phyloP scores from a whole-genome alignment of 1,140 invertebrate species.

The Heliconius nattereri region DNA sequence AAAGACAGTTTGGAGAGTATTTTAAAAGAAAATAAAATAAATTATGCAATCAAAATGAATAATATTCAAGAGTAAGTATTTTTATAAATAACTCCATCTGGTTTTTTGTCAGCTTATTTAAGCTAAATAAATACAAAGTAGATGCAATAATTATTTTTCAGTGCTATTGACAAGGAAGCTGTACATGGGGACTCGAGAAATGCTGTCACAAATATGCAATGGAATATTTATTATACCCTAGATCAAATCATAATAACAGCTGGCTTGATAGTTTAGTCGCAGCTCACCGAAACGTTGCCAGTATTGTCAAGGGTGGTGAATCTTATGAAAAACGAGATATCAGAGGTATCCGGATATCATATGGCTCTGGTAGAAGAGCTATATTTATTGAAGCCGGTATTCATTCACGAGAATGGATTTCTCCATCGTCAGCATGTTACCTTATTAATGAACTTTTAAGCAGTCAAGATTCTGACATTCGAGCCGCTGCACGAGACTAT shows the following conservation, averaged over 20 bases:
- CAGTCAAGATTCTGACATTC: slow-evolving; percentile 71
- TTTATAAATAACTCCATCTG: not conserved
- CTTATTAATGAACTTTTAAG: slow-evolving; percentile 83
- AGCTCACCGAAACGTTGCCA: slow-evolving; percentile 72
- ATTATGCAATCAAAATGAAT: slow-evolving; percentile 50
- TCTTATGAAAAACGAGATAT: slow-evolving; percentile 83
- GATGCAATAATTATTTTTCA: slow-evolving; percentile 37
- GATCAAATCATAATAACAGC: slow-evolving; percentile 64
- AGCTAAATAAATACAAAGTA: no score
- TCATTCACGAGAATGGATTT: slow-evolving; percentile 87
- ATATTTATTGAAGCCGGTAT: slow-evolving; percentile 83
- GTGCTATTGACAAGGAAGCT: slow-evolving; percentile 58
- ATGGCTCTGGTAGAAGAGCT: slow-evolving; percentile 73
- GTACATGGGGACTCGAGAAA: slow-evolving; percentile 28
- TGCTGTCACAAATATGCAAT: slow-evolving; percentile 58
- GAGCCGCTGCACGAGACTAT: slow-evolving; percentile 80
- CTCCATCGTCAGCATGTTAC: slow-evolving; percentile 83
- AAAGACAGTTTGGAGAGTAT: slow-evolving; percentile 54
- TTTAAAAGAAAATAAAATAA: slow-evolving; percentile 48
- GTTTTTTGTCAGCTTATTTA: no score
- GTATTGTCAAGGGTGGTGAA: slow-evolving; percentile 77
- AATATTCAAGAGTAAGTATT: slow-evolving; percentile 72
- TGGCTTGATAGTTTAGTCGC: slow-evolving; percentile 76
- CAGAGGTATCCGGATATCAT: slow-evolving; percentile 83
- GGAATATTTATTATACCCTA: slow-evolving; percentile 80